A percentile compares a stretch with the other conserved stretches of the same genome.
Evolutionary conservation across 2,113 vertebrate species (phyloP).

Genomic region (Parotia lawesii): DNA sequence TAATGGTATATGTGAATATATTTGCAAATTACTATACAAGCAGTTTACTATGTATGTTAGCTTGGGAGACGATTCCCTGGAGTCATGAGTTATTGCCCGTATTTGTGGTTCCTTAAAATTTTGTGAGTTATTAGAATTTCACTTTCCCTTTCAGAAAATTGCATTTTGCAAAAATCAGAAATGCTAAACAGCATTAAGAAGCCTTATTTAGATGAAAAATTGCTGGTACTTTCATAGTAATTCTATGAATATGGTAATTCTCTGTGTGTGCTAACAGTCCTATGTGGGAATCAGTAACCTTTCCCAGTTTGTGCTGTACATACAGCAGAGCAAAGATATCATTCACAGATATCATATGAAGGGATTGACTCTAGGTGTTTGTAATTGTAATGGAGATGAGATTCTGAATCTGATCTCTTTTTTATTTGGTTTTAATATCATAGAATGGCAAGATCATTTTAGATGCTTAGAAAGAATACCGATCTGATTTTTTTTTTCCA

Average conservation of each 20-base stretch:
- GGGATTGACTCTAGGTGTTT: background rate
- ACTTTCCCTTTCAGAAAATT: background rate
- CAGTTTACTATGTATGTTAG: background rate
- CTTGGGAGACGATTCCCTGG: background rate
- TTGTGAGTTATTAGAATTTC: background rate
- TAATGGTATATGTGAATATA: background rate
- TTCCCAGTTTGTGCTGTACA: background rate
- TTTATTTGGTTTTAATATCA: background rate
- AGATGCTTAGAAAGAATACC: background rate
- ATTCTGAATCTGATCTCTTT: background rate
- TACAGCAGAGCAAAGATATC: background rate
- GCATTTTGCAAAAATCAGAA: background rate
- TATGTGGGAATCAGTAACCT: background rate
- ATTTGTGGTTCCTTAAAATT: background rate
- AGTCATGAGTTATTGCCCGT: background rate
- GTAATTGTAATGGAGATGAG: background rate
- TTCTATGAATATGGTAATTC: background rate
- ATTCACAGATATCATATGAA: background rate
- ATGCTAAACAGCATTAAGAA: background rate
- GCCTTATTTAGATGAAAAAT: background rate
- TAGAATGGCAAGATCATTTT: background rate
- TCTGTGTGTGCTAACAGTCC: background rate
- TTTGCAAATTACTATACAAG: background rate
- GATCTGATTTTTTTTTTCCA: background rate
- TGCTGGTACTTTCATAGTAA: background rate